Evolutionary conservation across 30 jellyfish, hydroid and myxozoan species (phyloP).

Genomic region (Cassiopea xamachana): DNA sequence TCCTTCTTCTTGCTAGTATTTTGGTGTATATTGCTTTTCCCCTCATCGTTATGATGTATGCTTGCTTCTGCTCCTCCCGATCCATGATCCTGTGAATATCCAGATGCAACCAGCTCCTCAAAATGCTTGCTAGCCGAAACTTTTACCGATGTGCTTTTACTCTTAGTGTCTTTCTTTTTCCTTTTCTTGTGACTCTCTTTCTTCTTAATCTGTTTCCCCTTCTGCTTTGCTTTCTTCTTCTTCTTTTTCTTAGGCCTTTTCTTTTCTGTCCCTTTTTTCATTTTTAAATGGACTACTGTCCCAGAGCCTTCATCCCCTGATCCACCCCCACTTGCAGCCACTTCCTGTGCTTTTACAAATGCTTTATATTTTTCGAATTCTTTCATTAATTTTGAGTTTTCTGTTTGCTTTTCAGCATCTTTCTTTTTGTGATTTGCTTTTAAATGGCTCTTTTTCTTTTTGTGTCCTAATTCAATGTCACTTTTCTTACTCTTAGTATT

Average conservation of each 20-base stretch:
- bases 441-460: background rate
- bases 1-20: background rate
- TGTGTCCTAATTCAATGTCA: slow-evolving; percentile 2
- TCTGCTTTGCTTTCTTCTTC: background rate
- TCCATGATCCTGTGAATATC: slow-evolving; percentile 26
- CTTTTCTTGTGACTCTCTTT: slow-evolving; percentile 8
- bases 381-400: slow-evolving; percentile 26
- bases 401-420: slow-evolving; percentile 8
- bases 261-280: slow-evolving; percentile 1
- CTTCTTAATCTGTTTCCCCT: slow-evolving; percentile 11
- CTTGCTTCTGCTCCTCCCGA: background rate
- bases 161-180: slow-evolving; percentile 20
- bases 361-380: slow-evolving; percentile 65
- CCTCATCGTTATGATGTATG: background rate
- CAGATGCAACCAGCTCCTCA: slow-evolving; percentile 22
- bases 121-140: background rate
- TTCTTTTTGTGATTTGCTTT: slow-evolving; percentile 6
- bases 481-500: background rate
- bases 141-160: background rate
- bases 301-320: slow-evolving; percentile 47
- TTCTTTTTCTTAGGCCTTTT: slow-evolving; percentile 13
- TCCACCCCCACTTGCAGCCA: slow-evolving; percentile 50
- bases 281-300: background rate
- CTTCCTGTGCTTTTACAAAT: slow-evolving; percentile 44
- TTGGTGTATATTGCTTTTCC: background rate